A percentile compares a stretch with the other conserved stretches of the same genome.
Conservation (phyloP, 2,888 invertebrate genomes). For the Amiota mariae region DNA sequence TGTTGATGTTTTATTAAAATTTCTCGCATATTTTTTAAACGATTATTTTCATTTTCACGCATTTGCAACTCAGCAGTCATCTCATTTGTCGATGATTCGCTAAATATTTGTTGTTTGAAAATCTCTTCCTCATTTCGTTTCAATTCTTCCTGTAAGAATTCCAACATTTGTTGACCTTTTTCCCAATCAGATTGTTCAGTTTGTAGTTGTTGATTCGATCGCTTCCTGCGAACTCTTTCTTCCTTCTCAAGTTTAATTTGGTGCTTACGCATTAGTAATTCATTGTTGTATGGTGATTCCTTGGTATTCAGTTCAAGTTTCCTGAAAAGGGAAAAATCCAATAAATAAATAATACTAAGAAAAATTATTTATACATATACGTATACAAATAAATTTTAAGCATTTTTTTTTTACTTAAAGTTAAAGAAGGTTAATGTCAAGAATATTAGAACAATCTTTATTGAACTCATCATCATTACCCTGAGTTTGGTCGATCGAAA, state of each 20-base stretch:
- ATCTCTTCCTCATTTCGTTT: neutral
- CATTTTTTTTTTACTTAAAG: no score
- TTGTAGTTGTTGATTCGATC: neutral
- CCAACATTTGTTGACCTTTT: neutral
- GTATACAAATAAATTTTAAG: neutral
- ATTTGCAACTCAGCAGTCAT: no score
- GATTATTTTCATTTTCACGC: no score
- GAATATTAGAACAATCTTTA: neutral
- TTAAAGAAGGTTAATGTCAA: no score
- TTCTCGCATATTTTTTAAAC: no score
- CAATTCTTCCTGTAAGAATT: neutral
- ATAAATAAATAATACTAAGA: neutral
- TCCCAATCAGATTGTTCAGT: neutral
- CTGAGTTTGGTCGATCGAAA: neutral
- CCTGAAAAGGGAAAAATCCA: neutral
- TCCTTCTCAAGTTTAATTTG: no score
- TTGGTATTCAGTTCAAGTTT: conserved; percentile 1
- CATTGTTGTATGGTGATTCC: conserved; percentile 2
- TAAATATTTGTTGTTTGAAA: neutral
- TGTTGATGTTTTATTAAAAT: neutral
- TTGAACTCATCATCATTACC: neutral
- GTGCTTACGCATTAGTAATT: neutral
- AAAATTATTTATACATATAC: neutral
- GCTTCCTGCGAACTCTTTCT: neutral
- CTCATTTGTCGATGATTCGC: neutral